Conservation (phyloP, 2,888 invertebrate species). For the Eilema caniola region DNA sequence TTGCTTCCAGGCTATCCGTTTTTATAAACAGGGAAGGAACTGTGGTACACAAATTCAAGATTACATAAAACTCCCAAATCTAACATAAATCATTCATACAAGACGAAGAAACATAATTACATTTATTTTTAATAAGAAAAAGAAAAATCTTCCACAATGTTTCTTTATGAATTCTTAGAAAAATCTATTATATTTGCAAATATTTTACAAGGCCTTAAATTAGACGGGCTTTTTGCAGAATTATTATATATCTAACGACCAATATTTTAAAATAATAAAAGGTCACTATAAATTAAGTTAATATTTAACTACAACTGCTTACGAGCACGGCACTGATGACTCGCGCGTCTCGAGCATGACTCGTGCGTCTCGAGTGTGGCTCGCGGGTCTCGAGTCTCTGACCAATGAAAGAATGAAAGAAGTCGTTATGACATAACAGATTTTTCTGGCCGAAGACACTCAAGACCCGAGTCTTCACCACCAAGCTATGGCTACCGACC, state of each 20-base stretch:
- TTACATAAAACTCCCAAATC: not conserved
- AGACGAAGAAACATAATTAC: constrained; percentile 15
- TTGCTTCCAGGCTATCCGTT: not conserved
- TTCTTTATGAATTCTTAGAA: constrained; percentile 58
- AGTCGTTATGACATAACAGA: no score
- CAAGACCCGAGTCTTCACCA: not conserved
- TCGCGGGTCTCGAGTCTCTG: not conserved
- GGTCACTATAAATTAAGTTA: not conserved
- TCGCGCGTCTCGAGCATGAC: not conserved
- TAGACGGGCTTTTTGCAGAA: constrained; percentile 34
- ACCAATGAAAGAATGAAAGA: not conserved
- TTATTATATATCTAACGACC: constrained; percentile 22
- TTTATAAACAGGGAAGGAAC: constrained; percentile 4
- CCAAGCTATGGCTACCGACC: not conserved
- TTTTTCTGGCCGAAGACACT: no score
- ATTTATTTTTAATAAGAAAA: constrained; percentile 20
- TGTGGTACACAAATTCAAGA: not conserved
- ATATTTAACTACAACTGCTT: not conserved
- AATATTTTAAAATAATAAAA: not conserved
- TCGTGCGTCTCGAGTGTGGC: not conserved
- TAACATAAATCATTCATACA: constrained; percentile 2
- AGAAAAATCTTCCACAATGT: constrained; percentile 21
- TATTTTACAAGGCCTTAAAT: constrained; percentile 47
- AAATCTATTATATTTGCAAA: constrained; percentile 49
- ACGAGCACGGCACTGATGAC: not conserved